phyloP scores from a whole-genome alignment of 2,888 invertebrate genomes.

The Micropterix aruncella region DNA sequence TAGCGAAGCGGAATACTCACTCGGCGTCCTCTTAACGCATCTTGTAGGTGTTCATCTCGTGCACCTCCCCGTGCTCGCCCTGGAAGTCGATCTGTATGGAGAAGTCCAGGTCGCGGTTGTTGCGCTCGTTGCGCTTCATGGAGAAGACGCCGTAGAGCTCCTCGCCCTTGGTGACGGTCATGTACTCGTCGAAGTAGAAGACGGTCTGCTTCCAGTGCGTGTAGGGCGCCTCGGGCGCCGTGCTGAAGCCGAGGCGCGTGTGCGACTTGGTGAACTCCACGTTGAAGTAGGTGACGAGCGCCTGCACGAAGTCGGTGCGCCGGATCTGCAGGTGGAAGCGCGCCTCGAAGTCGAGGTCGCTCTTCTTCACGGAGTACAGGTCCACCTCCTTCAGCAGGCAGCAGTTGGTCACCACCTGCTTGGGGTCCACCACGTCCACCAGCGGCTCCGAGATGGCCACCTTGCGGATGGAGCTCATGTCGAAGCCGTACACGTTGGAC shows the following conservation, averaged over 20 bases:
- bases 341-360: constrained; percentile 83
- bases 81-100: constrained; percentile 86
- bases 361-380: constrained; percentile 92
- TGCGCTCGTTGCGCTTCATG: constrained; percentile 92
- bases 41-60: constrained; percentile 75
- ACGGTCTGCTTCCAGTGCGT: constrained; percentile 99
- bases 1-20: too few species aligned
- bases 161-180: constrained; percentile 92
- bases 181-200: constrained; percentile 93
- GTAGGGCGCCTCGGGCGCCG: constrained; percentile 94
- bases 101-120: constrained; percentile 96
- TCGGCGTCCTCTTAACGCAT: constrained; percentile 58
- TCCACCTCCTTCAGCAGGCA: constrained; percentile 95
- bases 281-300: constrained; percentile 96
- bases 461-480: constrained; percentile 97
- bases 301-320: constrained; percentile 94
- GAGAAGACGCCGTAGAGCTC: constrained; percentile 84
- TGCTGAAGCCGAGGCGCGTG: constrained; percentile 95
- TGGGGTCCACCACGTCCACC: constrained; percentile 97
- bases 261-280: constrained; percentile 99
- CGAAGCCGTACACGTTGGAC: constrained; percentile 99
- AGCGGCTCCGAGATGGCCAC: constrained; percentile 97
- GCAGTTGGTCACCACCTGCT: constrained; percentile 94
- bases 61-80: constrained; percentile 72
- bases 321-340: constrained; percentile 72